A percentile compares a stretch with the other conserved stretches of the same genome.
These are phyloP conservation scores for Acinonyx jubatus DNA, from an alignment of 2,113 vertebrate genomes.

Conservation along the genomic window DNA sequence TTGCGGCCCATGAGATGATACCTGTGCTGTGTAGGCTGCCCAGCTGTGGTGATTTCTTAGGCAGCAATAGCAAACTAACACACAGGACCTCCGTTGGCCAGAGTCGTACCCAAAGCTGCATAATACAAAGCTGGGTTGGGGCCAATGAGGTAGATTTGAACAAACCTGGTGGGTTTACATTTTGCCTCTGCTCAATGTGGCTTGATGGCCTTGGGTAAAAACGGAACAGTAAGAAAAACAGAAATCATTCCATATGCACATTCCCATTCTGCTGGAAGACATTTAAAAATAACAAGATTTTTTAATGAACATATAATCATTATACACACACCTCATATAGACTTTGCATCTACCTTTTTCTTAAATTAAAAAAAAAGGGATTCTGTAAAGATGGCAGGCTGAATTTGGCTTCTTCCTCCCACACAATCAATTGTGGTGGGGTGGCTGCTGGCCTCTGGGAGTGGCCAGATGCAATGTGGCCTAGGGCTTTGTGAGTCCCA, in stretches of 20 bases:
- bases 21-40: not conserved
- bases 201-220: not conserved
- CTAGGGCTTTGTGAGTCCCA: no score
- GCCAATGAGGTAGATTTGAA: not conserved
- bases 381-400: not conserved
- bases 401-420: not conserved
- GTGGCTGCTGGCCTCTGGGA: not conserved
- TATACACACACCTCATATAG: not conserved
- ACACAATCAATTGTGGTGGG: no score
- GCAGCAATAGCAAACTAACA: not conserved
- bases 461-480: not conserved
- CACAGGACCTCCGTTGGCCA: not conserved
- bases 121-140: not conserved
- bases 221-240: not conserved
- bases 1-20: not conserved
- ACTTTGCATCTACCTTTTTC: not conserved
- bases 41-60: not conserved
- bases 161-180: not conserved
- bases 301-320: not conserved
- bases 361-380: not conserved
- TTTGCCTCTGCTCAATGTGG: not conserved
- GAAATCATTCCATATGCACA: not conserved
- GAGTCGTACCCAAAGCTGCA: not conserved
- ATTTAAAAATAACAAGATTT: constrained; percentile 14
- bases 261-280: constrained; percentile 20